phyloP scores from a whole-genome alignment of 2,888 invertebrate species.

The Melitaea athalia region DNA sequence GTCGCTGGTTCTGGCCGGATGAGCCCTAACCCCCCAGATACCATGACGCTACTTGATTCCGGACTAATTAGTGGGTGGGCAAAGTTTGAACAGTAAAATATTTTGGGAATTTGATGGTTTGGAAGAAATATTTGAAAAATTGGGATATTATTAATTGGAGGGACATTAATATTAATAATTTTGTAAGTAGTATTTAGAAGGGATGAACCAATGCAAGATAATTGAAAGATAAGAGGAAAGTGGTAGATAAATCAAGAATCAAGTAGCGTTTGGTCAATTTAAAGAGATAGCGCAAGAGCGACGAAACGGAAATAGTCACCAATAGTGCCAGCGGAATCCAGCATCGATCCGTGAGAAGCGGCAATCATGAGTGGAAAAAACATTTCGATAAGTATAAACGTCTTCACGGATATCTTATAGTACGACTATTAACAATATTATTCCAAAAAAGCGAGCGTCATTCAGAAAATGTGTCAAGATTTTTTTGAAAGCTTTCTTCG shows the following conservation, averaged over 20 bases:
- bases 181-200: too few relatives aligned
- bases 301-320: slow-evolving; percentile 62
- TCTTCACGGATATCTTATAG: slow-evolving; percentile 45
- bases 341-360: slow-evolving; percentile 78
- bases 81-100: neutral
- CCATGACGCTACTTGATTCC: slow-evolving; percentile 83
- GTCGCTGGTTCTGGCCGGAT: slow-evolving; percentile 81
- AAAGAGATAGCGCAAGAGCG: slow-evolving; percentile 41
- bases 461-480: slow-evolving; percentile 89
- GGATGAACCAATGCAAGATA: neutral
- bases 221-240: neutral
- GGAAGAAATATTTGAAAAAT: slow-evolving; percentile 28
- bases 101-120: slow-evolving; percentile 2
- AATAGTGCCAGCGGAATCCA: slow-evolving; percentile 78
- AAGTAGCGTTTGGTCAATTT: slow-evolving; percentile 64
- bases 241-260: slow-evolving; percentile 47
- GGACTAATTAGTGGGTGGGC: slow-evolving; percentile 55
- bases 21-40: slow-evolving; percentile 74
- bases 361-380: slow-evolving; percentile 82
- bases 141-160: neutral
- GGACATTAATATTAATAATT: too few relatives aligned
- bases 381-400: slow-evolving; percentile 74
- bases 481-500: slow-evolving; percentile 82
- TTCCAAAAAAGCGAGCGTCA: slow-evolving; percentile 61
- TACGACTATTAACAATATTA: slow-evolving; percentile 12